Evolutionary conservation across 1,140 invertebrate species (phyloP), one percentile per base, ranked within the genome.

Genomic region (Pseudomyrmex sp.): DNA sequence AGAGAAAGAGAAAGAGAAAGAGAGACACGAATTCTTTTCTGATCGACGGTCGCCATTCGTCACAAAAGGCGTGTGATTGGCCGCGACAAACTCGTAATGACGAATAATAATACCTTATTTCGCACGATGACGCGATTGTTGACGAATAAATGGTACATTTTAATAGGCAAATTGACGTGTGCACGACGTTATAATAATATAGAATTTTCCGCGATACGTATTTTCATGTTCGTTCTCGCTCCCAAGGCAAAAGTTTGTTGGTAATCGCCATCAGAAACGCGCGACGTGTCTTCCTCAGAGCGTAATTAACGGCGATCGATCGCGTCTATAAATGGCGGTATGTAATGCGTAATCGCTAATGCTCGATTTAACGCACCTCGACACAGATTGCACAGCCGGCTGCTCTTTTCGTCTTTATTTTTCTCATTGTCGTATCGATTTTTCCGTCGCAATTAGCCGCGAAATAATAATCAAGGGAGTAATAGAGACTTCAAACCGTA

Each of bases 271-370:
- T 23, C 18, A 2, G 20, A 66, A 62, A 44, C 26, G 46, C 9
- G 75, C 62, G 63, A 77, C 75, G 75, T 77, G 75, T 77, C 62
- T 77, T 46, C 74, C 13, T 56, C 12, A 56, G 2, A 66, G 74
- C 74, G 63, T 68, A 68, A 77, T 15, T 77, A 77, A 77, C 18
- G 48, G 35, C 13, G 13, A 68, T 77, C 75, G 75, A 77, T 77
- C 18, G 35, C 35, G 9, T 77, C 75, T 77, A 77, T 68, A 77
- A 77, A 26, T 26, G 56, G 62, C 50, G 20, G 46, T 44, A 35
- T 23, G 18, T 66, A 66, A 66, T n/a, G 74, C 74, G 50, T 77
- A 68, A 77, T 68, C 35, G 63, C 35, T 68, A 68, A 77, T 68
- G 50, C 62, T 52, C 50, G 62, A 68, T 68, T 77, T 77, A 77